Conservation (phyloP, 2,113 vertebrate genomes). For the Pterocles orientalis region DNA sequence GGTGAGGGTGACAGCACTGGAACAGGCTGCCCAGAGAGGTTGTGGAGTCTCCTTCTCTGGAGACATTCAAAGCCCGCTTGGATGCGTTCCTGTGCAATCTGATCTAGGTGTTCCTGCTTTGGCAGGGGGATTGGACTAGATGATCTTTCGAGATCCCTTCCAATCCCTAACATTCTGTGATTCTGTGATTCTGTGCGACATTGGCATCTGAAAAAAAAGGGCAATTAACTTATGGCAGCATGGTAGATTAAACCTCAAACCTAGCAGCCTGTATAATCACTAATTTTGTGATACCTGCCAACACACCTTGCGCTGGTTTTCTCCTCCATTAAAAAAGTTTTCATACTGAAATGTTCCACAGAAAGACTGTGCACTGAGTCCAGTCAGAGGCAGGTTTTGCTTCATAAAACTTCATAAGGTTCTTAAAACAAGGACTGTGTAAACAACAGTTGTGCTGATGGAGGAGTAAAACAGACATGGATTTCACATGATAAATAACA, state of each 20-base stretch:
- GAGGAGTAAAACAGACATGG: not conserved
- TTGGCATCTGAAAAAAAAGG: accelerated
- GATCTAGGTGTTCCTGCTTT: too few species aligned
- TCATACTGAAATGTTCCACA: not conserved
- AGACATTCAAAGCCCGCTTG: too few species aligned
- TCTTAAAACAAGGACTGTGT: not conserved
- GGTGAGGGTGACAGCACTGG: too few species aligned
- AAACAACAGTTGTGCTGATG: not conserved
- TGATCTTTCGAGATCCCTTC: too few species aligned
- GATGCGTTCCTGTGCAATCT: too few species aligned
- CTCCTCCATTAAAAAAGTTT: not conserved
- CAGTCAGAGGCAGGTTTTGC: not conserved
- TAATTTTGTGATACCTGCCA: not conserved
- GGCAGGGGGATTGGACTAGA: too few species aligned
- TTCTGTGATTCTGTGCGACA: too few species aligned
- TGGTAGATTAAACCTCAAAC: not conserved
- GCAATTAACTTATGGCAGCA: not conserved
- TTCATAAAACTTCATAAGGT: not conserved
- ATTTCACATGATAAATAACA: not conserved
- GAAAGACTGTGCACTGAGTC: not conserved
- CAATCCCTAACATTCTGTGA: too few species aligned
- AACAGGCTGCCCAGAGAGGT: too few species aligned
- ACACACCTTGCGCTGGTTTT: not conserved
- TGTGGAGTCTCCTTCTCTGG: too few species aligned
- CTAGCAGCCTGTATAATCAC: not conserved